Evolutionary conservation across 1,140 invertebrate species (phyloP), one percentile per base, ranked within the genome.

Genomic region (Diorhabda sublineata): DNA sequence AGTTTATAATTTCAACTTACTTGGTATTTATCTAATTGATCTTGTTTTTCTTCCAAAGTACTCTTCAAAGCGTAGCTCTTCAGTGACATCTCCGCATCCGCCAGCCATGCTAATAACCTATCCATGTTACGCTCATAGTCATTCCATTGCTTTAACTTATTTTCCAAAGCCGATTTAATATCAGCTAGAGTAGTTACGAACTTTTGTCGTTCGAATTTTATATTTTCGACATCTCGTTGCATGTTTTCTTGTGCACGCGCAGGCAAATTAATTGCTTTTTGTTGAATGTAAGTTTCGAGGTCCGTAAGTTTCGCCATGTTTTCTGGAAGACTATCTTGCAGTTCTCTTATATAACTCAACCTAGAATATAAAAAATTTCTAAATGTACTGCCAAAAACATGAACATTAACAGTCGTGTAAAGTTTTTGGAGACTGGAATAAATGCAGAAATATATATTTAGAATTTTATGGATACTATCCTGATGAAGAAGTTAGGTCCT

Each of bases 101-200:
- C 88, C 60, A 98, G 81, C 93, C 95, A 97, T 26, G 85, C 82
- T 58, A 94, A 86, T 44, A 98, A 82, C 57, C 89, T 85, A 72
- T 96, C 94, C 74, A 96, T 88, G 3, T 92, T 91, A 67, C 88
- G 87, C 77, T 98, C 95, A 78, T 96, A 98, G 68, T 95, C 92
- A 59, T 85, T 89, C 96, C 96, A 98, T 81, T 96, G 93, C 74
- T 91, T 88, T 52, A 98, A 85, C 67, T 91, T 88, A 72, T 94
- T 91, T 80, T 96, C 91, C 42, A 98, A 84, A 45, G 87, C 88
- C 73, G 90, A 89, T 75, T 88, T 87, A 0, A 92, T 89, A 77
- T 95, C 93, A 68, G 85, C 88, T 44, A 94, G 82, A 0, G 90
- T 87, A 2, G 86, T 86, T n/a, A 86, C 84, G 69, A 94, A 93